Evolutionary conservation across 2,888 invertebrate genomes (phyloP).

Genomic region (Pristionchus exspectatus): DNA sequence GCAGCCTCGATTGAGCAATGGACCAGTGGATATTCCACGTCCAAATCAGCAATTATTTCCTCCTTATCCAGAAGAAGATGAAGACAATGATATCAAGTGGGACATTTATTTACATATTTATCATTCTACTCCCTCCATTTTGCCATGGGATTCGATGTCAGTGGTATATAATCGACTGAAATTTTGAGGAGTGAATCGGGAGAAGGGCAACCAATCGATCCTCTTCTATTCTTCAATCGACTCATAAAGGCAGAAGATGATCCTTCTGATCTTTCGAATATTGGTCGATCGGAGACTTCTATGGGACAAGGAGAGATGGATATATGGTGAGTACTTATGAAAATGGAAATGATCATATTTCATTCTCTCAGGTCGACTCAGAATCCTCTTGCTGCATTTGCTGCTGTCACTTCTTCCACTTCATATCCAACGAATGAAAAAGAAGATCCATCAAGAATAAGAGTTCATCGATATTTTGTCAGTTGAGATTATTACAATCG

Average conservation of each 20-base stretch:
- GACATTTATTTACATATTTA: not conserved
- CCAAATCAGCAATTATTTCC: not conserved
- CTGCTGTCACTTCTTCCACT: conserved; percentile 36
- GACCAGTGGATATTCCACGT: not conserved
- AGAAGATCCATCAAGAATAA: not conserved
- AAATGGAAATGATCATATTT: not conserved
- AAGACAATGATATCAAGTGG: not conserved
- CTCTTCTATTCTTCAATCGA: conserved; percentile 10
- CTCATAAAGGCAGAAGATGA: conserved; percentile 2
- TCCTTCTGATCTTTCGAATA: not conserved
- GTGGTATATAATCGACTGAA: not conserved
- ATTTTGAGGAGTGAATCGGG: not conserved
- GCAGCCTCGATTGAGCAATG: not conserved
- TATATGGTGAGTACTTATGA: conserved; percentile 13
- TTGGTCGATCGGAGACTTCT: not conserved
- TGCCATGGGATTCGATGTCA: not conserved
- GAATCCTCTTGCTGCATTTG: not conserved
- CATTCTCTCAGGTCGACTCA: not conserved
- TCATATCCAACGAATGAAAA: not conserved
- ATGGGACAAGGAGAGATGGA: conserved; percentile 8
- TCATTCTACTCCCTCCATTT: too few relatives aligned
- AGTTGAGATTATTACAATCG: not conserved
- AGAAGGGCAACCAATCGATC: not conserved
- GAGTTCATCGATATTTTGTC: not conserved
- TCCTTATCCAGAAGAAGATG: conserved; percentile 31